Conservation (phyloP, 1,140 invertebrate species). For the Zaprionus davidi region DNA sequence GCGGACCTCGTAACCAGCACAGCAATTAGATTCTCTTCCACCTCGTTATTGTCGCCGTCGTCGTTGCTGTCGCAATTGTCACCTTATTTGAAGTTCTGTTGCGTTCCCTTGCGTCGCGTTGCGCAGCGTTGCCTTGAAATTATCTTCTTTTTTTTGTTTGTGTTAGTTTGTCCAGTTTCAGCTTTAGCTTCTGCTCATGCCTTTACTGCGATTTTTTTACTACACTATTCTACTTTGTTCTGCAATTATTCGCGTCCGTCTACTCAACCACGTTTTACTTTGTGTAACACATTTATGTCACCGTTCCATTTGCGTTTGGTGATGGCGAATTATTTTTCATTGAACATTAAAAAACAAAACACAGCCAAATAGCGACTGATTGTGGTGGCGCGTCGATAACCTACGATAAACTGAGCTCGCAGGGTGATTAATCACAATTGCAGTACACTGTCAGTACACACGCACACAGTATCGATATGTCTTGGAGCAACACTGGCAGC, state of each 20-base stretch:
- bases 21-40: slow-evolving; percentile 36
- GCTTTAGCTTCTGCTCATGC: slow-evolving; percentile 54
- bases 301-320: slow-evolving; percentile 55
- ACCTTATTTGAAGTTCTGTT: slow-evolving; percentile 39
- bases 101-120: slow-evolving; percentile 27
- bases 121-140: slow-evolving; percentile 51
- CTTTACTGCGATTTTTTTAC: slow-evolving; percentile 12
- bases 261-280: slow-evolving; percentile 33
- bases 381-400: slow-evolving; percentile 27
- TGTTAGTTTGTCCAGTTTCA: slow-evolving; percentile 44
- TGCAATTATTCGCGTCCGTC: slow-evolving; percentile 29
- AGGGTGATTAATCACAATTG: slow-evolving; percentile 1
- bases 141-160: slow-evolving; percentile 34
- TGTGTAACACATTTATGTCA: slow-evolving; percentile 49
- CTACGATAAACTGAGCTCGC: neutral
- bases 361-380: slow-evolving; percentile 37
- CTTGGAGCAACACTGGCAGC: neutral
- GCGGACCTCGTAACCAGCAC: slow-evolving; percentile 18
- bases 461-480: slow-evolving; percentile 12
- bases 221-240: slow-evolving; percentile 41
- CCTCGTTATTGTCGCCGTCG: slow-evolving; percentile 30
- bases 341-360: slow-evolving; percentile 54
- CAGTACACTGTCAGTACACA: neutral
- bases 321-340: slow-evolving; percentile 47
- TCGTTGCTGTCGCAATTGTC: slow-evolving; percentile 40